These are phyloP conservation scores for Falco rusticolus DNA, from an alignment of 2,797 vertebrate genomes.

Conservation along the genomic window DNA sequence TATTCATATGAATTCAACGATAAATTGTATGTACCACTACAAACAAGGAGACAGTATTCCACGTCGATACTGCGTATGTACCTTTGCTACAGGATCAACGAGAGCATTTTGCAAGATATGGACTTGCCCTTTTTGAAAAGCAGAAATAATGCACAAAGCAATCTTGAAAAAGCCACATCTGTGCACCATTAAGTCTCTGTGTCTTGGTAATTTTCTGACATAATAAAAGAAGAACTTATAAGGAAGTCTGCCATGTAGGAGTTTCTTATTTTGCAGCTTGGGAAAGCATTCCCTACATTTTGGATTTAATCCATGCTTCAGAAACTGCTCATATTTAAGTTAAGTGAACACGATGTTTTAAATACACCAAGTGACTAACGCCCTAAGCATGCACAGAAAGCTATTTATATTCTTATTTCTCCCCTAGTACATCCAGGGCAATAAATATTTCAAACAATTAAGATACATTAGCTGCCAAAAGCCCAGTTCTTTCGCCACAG, in stretches of 20 bases:
- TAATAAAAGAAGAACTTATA: not conserved
- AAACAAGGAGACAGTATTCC: not conserved
- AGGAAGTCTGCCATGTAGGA: not conserved
- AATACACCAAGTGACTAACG: constrained; percentile 31
- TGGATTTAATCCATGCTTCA: constrained; percentile 17
- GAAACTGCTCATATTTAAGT: constrained; percentile 30
- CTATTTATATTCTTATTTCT: constrained; percentile 35
- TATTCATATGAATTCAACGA: not conserved
- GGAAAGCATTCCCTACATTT: not conserved
- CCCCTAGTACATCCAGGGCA: not conserved
- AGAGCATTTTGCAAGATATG: not conserved
- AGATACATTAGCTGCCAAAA: constrained; percentile 2
- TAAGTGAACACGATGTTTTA: not conserved
- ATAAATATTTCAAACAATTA: constrained; percentile 14
- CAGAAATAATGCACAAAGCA: not conserved
- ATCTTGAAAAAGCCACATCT: not conserved
- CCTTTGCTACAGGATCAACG: not conserved
- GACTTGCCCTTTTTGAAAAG: not conserved
- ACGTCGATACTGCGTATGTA: not conserved
- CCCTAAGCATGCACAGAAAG: not conserved
- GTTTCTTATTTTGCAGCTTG: not conserved
- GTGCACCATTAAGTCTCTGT: not conserved
- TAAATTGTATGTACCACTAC: not conserved
- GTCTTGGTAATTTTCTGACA: not conserved
- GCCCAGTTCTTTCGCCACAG: not conserved